Conservation (phyloP, 2,113 vertebrate genomes). For the Emberiza fucata region DNA sequence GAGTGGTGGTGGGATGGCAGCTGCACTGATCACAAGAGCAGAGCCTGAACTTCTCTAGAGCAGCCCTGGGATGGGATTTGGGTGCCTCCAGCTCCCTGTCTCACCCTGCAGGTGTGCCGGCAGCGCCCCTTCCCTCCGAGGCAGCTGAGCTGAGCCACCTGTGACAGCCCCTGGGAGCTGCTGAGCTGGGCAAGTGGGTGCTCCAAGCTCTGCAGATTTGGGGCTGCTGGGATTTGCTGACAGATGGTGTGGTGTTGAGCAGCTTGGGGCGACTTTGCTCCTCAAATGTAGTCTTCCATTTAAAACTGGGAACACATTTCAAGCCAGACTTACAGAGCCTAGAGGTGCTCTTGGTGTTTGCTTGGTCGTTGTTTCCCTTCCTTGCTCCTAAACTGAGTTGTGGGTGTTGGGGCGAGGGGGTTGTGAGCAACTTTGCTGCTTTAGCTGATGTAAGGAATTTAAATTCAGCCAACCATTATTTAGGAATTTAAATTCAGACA, state of each 20-base stretch:
- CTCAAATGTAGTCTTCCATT: not conserved
- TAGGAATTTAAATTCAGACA: not conserved
- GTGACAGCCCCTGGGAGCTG: not conserved
- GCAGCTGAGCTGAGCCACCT: not conserved
- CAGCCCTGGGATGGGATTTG: not conserved
- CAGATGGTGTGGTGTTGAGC: not conserved
- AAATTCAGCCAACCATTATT: not conserved
- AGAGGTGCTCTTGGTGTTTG: not conserved
- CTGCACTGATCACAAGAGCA: not conserved
- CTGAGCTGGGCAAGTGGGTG: not conserved
- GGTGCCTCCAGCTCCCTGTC: not conserved
- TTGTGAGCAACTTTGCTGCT: not conserved
- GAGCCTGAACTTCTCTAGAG: not conserved
- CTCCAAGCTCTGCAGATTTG: not conserved
- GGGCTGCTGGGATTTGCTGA: not conserved
- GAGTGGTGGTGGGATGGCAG: not conserved
- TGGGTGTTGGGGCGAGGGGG: not conserved
- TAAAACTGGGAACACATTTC: not conserved
- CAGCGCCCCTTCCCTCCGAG: not conserved
- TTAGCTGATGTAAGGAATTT: not conserved
- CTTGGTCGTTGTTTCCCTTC: not conserved
- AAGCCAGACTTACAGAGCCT: not conserved
- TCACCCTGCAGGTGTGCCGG: not conserved
- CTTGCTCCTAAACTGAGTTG: not conserved
- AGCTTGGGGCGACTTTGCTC: not conserved